Evolutionary conservation across 2,888 invertebrate species (phyloP).

Genomic region (Gisinianus flammeolus): DNA sequence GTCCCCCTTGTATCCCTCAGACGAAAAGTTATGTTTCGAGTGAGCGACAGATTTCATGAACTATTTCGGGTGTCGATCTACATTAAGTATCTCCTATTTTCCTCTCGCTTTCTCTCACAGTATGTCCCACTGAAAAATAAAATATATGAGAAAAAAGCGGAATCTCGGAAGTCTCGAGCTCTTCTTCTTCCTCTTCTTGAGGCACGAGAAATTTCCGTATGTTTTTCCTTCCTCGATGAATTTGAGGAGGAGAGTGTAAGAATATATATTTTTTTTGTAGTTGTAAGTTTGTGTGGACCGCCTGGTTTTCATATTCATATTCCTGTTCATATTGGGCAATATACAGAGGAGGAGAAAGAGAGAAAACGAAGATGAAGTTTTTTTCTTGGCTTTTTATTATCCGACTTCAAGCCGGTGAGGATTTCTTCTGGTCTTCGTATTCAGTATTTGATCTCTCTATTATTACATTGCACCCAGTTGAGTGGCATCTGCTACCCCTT

Average conservation of each 20-base stretch:
- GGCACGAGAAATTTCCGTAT: not conserved
- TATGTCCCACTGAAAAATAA: not conserved
- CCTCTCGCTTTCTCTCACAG: not conserved
- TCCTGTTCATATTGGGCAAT: not conserved
- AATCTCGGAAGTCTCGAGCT: not conserved
- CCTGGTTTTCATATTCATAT: not conserved
- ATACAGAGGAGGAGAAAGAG: not conserved
- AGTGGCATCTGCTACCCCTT: slow-evolving; percentile 57
- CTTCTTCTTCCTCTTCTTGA: not conserved
- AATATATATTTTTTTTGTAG: not conserved
- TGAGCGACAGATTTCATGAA: slow-evolving; percentile 37
- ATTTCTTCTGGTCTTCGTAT: slow-evolving; percentile 29
- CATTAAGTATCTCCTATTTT: not conserved
- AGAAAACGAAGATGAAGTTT: slow-evolving; percentile 20
- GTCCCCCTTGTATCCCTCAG: not conserved
- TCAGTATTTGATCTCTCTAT: slow-evolving; percentile 42
- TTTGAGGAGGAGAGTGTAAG: not conserved
- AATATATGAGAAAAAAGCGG: slow-evolving; percentile 12
- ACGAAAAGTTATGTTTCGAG: not conserved
- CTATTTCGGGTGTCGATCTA: not conserved
- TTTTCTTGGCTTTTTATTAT: slow-evolving; percentile 38
- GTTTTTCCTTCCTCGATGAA: not conserved
- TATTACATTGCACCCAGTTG: slow-evolving; percentile 54
- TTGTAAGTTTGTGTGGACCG: slow-evolving; percentile 4
- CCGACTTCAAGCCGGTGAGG: slow-evolving; percentile 23